phyloP scores from a whole-genome alignment of 2,888 invertebrate genomes.

The Incurvaria masculella region DNA sequence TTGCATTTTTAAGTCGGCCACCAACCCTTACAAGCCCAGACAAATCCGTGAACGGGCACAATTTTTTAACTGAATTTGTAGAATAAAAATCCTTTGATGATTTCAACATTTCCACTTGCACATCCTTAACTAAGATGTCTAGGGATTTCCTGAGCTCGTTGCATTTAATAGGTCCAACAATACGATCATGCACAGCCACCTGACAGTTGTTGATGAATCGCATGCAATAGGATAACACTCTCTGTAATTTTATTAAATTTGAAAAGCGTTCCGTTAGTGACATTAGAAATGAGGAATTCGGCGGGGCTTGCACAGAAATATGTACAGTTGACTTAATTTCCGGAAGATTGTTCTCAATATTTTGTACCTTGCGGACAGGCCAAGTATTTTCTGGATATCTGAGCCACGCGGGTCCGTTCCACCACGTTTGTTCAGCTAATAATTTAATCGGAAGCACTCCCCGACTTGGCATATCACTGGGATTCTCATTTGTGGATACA shows the following conservation, averaged over 20 bases:
- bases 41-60: constrained; percentile 1
- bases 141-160: background rate
- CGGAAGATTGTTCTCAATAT: background rate
- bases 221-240: background rate
- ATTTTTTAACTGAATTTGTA: background rate
- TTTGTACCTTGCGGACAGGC: background rate
- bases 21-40: constrained; percentile 1
- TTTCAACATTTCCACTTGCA: no score
- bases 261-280: background rate
- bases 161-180: background rate
- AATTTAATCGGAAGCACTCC: background rate
- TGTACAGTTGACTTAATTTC: background rate
- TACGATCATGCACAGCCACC: background rate
- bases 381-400: background rate
- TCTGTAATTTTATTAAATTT: background rate
- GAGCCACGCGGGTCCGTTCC: background rate
- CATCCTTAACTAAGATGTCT: background rate
- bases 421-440: background rate
- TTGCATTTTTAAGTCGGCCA: constrained; percentile 1
- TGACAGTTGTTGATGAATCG: background rate
- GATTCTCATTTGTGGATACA: background rate
- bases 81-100: background rate
- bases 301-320: background rate
- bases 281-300: background rate
- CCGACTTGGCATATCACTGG: background rate